Conservation (phyloP, 2,888 invertebrate genomes). For the Nomada goodeniana region DNA sequence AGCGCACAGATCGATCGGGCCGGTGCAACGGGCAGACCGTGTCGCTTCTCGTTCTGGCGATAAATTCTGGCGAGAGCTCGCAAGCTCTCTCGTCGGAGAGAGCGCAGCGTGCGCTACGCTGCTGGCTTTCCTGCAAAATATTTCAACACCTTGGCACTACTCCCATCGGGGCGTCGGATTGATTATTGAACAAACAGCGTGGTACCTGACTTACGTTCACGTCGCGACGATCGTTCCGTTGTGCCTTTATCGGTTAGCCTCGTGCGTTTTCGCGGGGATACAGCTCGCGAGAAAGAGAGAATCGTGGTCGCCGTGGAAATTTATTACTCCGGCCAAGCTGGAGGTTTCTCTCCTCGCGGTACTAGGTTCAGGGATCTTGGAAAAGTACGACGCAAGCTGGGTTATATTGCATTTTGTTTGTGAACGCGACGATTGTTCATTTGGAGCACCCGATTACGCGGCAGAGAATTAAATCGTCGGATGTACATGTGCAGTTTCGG, state of each 20-base stretch:
- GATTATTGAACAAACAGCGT: constrained; percentile 80
- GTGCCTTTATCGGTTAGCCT: neutral
- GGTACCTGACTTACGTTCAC: constrained; percentile 61
- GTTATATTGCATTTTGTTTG: no score
- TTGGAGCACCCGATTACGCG: neutral
- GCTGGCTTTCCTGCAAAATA: constrained; percentile 72
- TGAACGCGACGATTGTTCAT: neutral
- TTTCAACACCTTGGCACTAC: constrained; percentile 74
- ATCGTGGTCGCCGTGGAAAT: constrained; percentile 23
- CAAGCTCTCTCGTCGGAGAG: constrained; percentile 32
- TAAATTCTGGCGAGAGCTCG: constrained; percentile 61
- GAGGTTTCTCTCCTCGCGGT: neutral
- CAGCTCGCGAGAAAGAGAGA: neutral
- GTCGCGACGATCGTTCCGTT: constrained; percentile 17
- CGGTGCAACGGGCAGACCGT: constrained; percentile 51
- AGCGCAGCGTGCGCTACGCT: constrained; percentile 14
- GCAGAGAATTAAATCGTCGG: no score
- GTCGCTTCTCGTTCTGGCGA: constrained; percentile 66
- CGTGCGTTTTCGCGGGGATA: neutral
- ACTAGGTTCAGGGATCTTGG: no score
- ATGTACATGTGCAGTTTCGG: no score
- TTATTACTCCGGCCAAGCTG: constrained; percentile 29
- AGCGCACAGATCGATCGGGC: constrained; percentile 64
- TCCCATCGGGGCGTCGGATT: constrained; percentile 74
- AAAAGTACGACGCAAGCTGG: neutral